Percentiles rank a stretch among this genome's conserved stretches.
Evolutionary conservation across 2,797 vertebrate species (phyloP).

Genomic region (Rhodeus uyekii): DNA sequence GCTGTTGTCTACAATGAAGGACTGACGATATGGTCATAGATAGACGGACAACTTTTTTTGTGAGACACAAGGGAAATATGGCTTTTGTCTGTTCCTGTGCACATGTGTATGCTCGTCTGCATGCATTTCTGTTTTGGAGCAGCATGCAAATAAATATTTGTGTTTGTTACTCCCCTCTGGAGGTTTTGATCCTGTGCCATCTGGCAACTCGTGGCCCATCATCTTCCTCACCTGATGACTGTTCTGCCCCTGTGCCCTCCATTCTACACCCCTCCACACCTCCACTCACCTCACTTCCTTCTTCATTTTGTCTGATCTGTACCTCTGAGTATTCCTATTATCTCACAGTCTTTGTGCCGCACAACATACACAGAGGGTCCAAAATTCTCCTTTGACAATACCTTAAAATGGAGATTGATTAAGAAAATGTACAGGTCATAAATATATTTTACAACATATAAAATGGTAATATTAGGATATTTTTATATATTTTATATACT

Average conservation of each 20-base stretch:
- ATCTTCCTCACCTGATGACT: conserved; percentile 68
- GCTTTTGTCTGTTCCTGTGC: conserved; percentile 49
- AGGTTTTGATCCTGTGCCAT: conserved; percentile 74
- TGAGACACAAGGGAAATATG: conserved; percentile 49
- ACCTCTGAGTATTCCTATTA: conserved; percentile 18
- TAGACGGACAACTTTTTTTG: conserved; percentile 49
- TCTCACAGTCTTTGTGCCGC: background rate
- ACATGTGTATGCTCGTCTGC: conserved; percentile 16
- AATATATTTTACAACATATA: background rate
- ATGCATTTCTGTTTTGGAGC: conserved; percentile 40
- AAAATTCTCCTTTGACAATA: background rate
- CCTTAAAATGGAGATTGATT: background rate
- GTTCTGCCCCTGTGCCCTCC: conserved; percentile 59
- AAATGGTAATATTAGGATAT: background rate
- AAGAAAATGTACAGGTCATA: background rate
- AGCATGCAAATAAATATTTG: conserved; percentile 58
- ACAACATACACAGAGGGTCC: background rate
- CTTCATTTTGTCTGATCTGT: conserved; percentile 22
- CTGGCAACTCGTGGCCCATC: conserved; percentile 69
- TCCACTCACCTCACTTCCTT: background rate
- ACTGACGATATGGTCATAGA: conserved; percentile 37
- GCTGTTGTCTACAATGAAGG: conserved; percentile 37
- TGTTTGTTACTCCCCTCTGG: conserved; percentile 65
- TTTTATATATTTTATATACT: background rate
- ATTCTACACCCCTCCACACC: conserved; percentile 32